Evolutionary conservation across 1,140 invertebrate genomes (phyloP), one percentile per base, ranked within the genome.

Genomic region (Drosophila orosa): DNA sequence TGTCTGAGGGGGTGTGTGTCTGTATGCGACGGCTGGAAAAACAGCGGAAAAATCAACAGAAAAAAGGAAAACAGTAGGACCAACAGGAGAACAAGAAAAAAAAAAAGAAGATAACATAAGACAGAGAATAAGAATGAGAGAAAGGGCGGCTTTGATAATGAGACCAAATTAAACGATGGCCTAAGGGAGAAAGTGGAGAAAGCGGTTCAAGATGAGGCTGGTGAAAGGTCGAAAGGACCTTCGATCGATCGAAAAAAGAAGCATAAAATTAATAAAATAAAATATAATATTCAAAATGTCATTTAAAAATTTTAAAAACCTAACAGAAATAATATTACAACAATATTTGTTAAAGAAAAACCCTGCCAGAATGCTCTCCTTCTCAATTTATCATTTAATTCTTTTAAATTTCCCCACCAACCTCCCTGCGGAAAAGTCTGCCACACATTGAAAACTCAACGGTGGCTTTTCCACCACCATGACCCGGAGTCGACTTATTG

Each of bases 81-180:
- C 57, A 33, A 62, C 27, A 37, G n/a, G n/a, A 39, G 48, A 42
- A 48, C 31, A 55, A 35, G 25, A 39, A 54, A 62, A 44, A 17
- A 27, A 35, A 24, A 63, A 6, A 61, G 33, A n/a, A n/a, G n/a
- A n/a, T n/a, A n/a, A 54, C 58, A 68, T 9, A 44, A 57, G 25
- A 48, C 42, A 67, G 58, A 27, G 40, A 59, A 59, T 31, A 25
- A 33, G 25, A 29, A 47, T 27, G 39, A 60, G 69, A 44, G 15
- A 22, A 19, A 24, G 35, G 61, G 61, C 47, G 58, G 44, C 59
- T 68, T 72, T 67, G 60, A 77, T 85, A 85, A 84, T 85, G 81
- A 85, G 63, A 60, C 58, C 58, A 78, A 86, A 86, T 86, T 86
- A 85, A 65, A 42, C 22, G 45, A 57, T 48, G 68, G 31, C 73